Base-by-base conservation (phyloP, 2,797 vertebrate species). In the Petrocephalus sullivani region DNA sequence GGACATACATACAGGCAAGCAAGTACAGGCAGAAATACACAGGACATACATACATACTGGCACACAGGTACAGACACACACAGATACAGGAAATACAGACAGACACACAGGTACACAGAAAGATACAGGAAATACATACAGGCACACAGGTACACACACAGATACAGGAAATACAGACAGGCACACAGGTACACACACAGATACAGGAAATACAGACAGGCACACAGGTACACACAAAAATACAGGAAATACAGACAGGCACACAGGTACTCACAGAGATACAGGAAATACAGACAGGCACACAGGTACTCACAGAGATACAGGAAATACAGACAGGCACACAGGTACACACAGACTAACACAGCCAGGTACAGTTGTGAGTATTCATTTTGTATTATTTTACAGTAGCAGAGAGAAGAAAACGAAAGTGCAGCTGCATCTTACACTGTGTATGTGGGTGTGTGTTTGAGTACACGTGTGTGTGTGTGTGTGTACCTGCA, bases 401-500 rank as follows among this genome's bases (percentile, higher is more conserved):
- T 23, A 61, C 60, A 23, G 60, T 41, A 41, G 37, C 37, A 41
- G 37, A 2, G 37, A 41, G 37, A 41, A 41, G 37, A 41, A 41
- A 41, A 3, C 3, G 37, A 41, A 41, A 41, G 37, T 41, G 2
- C 37, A 41, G 37, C 37, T 4, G 23, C 60, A 12, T 64, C 7
- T 3, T 28, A 28, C 3, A 28, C 21, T 64, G 9, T 87, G n/a
- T 7, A 19, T 75, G n/a, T 53, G 16, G 14, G 54, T 53, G 33
- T 83, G 28, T 37, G 81, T 9, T 10, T 87, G 46, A n/a, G 86
- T 12, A 23, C 19, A 3, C 57, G 19, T 56, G 28, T 21, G 9
- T 16, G 14, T 60, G 49, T 16, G 46, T 37, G 12, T 4, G 14
- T 87, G 46, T 92, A 99, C 98, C 98, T 96, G 98, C 98, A 0